Evolutionary conservation across 2,113 vertebrate species (phyloP).

Genomic region (Craseonycteris thonglongyai): DNA sequence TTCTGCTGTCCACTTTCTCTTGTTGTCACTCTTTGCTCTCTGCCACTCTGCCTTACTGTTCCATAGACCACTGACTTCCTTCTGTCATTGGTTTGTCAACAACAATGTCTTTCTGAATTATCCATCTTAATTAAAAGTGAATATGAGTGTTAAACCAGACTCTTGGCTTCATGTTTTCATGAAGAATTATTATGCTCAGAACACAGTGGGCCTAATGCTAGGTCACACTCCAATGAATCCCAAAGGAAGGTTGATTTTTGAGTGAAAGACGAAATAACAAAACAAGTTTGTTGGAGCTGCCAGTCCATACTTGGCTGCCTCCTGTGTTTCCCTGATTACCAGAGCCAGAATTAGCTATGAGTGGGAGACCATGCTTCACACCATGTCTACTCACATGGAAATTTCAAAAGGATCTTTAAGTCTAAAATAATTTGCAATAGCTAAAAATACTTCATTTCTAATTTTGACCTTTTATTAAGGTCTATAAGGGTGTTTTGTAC

Average conservation of each 20-base stretch:
- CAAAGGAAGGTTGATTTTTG: slow-evolving; percentile 38
- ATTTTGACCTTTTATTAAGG: slow-evolving; percentile 50
- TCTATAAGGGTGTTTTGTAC: slow-evolving; percentile 35
- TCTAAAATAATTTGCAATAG: slow-evolving; percentile 47
- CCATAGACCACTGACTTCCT: not conserved
- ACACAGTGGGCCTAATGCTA: not conserved
- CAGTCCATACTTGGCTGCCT: slow-evolving; percentile 54
- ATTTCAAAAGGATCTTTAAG: slow-evolving; percentile 47
- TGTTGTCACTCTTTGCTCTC: not conserved
- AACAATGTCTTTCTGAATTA: slow-evolving; percentile 38
- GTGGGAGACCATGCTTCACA: slow-evolving; percentile 43
- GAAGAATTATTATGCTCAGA: slow-evolving; percentile 48
- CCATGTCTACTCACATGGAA: slow-evolving; percentile 33
- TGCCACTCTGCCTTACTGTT: not conserved
- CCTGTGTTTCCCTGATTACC: slow-evolving; percentile 41
- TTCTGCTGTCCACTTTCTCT: not conserved
- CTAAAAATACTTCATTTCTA: slow-evolving; percentile 49
- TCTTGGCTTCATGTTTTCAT: slow-evolving; percentile 34
- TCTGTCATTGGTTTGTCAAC: slow-evolving; percentile 24
- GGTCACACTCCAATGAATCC: slow-evolving; percentile 48
- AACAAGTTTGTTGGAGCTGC: slow-evolving; percentile 13
- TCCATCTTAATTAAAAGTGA: slow-evolving; percentile 50
- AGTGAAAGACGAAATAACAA: slow-evolving; percentile 31
- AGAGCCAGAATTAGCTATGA: slow-evolving; percentile 60
- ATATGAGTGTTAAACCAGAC: slow-evolving; percentile 22